Evolutionary conservation across 2,888 invertebrate species (phyloP).

Genomic region (Phlogophora meticulosa): DNA sequence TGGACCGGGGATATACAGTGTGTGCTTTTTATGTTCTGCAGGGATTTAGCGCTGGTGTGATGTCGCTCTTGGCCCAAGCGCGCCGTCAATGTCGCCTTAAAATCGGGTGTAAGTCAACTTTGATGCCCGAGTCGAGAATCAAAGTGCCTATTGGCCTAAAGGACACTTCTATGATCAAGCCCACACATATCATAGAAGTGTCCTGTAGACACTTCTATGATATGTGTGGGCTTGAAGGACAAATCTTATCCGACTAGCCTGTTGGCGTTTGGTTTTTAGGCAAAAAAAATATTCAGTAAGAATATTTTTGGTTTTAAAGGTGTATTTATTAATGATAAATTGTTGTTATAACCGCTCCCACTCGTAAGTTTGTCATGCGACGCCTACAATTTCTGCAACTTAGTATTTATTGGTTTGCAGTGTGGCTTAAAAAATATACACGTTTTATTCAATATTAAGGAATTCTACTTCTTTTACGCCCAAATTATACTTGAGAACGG

Average conservation of each 20-base stretch:
- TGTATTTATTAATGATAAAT: constrained; percentile 28
- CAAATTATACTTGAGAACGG: constrained; percentile 22
- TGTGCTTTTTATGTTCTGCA: constrained; percentile 17
- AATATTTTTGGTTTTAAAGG: constrained; percentile 25
- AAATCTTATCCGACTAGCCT: background rate
- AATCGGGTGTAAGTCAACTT: background rate
- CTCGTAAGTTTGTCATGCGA: constrained; percentile 35
- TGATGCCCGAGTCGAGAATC: background rate
- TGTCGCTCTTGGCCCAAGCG: background rate
- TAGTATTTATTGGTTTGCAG: constrained; percentile 24
- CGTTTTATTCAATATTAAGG: constrained; percentile 21
- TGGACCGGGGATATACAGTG: constrained; percentile 20
- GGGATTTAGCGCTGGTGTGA: background rate
- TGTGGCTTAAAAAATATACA: constrained; percentile 15
- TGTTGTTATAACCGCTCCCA: constrained; percentile 23
- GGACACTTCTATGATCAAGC: no score
- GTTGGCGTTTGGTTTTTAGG: constrained; percentile 2
- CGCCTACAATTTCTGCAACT: constrained; percentile 43
- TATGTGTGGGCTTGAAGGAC: background rate
- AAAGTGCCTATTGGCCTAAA: background rate
- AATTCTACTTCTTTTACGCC: constrained; percentile 23
- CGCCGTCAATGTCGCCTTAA: constrained; percentile 1
- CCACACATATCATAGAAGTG: no score
- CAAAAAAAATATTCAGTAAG: background rate
- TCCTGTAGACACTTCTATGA: background rate